These are phyloP conservation scores for Hylaeus volcanicus DNA, from an alignment of 1,140 invertebrate species.

Conservation along the genomic window DNA sequence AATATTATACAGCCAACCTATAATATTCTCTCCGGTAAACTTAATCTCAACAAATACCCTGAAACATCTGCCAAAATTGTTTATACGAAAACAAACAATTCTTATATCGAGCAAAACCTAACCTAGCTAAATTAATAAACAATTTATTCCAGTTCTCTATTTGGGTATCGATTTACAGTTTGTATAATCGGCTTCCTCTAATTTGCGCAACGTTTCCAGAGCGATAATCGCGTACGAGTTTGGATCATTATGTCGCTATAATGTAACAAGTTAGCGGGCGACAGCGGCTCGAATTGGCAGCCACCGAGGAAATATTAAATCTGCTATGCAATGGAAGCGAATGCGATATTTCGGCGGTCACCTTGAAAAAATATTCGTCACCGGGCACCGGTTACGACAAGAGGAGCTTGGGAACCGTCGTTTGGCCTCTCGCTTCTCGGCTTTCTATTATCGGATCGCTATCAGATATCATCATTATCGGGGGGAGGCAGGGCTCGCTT, in stretches of 20 bases:
- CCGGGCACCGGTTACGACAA: conserved; percentile 28
- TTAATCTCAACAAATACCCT: too few species aligned
- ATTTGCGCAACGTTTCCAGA: too few species aligned
- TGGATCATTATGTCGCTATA: conserved; percentile 24
- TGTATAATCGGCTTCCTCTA: too few species aligned
- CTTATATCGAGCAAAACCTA: too few species aligned
- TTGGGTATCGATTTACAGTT: too few species aligned
- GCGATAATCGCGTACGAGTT: not conserved
- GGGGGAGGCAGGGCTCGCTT: not conserved
- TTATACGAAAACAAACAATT: too few species aligned
- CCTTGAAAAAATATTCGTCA: conserved; percentile 63
- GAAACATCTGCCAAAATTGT: too few species aligned
- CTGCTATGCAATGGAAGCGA: conserved; percentile 6
- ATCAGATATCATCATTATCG: conserved; percentile 52
- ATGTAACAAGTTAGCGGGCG: conserved; percentile 31
- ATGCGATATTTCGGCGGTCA: conserved; percentile 56
- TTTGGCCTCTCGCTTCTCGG: not conserved
- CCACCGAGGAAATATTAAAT: conserved; percentile 43
- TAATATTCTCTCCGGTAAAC: too few species aligned
- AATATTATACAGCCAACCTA: too few species aligned
- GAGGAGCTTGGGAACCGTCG: conserved; percentile 47
- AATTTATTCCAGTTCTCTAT: too few species aligned
- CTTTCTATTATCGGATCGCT: conserved; percentile 53
- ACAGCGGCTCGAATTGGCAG: conserved; percentile 29
- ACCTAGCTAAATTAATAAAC: too few species aligned